A percentile compares a stretch with the other conserved stretches of the same genome.
phyloP scores from a whole-genome alignment of 2,113 vertebrate species.

The Ptyas mucosa region DNA sequence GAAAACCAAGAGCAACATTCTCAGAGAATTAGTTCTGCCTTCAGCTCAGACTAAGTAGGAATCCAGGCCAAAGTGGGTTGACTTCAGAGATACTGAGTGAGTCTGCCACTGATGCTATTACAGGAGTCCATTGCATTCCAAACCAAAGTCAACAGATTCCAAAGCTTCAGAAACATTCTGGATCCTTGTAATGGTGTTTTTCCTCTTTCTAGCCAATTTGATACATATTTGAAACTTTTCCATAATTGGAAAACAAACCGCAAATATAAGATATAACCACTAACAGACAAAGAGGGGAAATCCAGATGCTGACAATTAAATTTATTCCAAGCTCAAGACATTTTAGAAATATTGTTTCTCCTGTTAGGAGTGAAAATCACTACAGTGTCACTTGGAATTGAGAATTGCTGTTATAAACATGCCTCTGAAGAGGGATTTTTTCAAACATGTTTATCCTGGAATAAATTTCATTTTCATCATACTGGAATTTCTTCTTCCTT shows the following conservation, averaged over 20 bases:
- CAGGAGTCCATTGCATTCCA: not conserved
- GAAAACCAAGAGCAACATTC: not conserved
- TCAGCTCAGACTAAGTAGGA: not conserved
- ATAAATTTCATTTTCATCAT: not conserved
- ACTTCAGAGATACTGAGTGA: not conserved
- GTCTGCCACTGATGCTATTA: not conserved
- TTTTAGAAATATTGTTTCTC: not conserved
- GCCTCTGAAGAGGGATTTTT: not conserved
- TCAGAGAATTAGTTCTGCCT: not conserved
- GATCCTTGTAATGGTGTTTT: not conserved
- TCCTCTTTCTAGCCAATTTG: not conserved
- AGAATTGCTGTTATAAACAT: not conserved
- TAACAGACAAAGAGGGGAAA: not conserved
- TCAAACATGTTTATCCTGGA: not conserved
- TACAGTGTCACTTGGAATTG: not conserved
- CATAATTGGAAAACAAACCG: not conserved
- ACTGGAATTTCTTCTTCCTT: not conserved
- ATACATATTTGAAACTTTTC: not conserved
- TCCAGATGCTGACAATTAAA: not conserved
- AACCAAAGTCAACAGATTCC: not conserved
- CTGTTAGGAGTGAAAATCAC: not conserved
- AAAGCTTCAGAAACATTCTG: not conserved
- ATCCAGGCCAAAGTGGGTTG: not conserved
- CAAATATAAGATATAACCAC: not conserved
- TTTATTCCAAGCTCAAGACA: not conserved